Percentiles rank a stretch among this genome's conserved stretches.
Conservation (phyloP, 1,140 invertebrate genomes). For the Drosophila parabipectinata region DNA sequence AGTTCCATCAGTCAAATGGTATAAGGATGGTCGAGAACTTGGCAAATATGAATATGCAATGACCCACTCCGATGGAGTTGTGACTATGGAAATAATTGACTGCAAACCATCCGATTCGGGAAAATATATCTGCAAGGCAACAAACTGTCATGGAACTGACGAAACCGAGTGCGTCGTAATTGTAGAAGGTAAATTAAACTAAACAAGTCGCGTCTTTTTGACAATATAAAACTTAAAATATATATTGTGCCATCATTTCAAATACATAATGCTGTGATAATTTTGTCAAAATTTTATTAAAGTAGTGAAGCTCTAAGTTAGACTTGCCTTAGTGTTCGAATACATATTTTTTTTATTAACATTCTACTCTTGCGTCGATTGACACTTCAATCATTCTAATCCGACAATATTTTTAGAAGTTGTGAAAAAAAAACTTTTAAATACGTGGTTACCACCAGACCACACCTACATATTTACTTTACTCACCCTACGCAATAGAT, state of each 20-base stretch:
- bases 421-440: no score
- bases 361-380: no score
- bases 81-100: constrained; percentile 97
- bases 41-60: constrained; percentile 95
- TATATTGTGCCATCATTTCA: background rate
- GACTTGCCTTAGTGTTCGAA: no score
- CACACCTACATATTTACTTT: no score
- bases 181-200: constrained; percentile 92
- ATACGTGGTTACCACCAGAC: no score
- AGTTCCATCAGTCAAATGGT: constrained; percentile 95
- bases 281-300: no score
- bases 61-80: constrained; percentile 95
- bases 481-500: no score
- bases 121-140: constrained; percentile 96
- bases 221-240: background rate
- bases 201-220: background rate
- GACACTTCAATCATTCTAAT: no score
- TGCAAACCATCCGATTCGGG: constrained; percentile 97
- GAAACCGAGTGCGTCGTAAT: constrained; percentile 98
- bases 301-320: no score
- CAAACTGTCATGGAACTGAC: constrained; percentile 95
- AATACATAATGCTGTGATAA: no score
- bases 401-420: no score
- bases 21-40: constrained; percentile 96
- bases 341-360: no score